phyloP scores from a whole-genome alignment of 2,797 vertebrate species.

The Channa striata region DNA sequence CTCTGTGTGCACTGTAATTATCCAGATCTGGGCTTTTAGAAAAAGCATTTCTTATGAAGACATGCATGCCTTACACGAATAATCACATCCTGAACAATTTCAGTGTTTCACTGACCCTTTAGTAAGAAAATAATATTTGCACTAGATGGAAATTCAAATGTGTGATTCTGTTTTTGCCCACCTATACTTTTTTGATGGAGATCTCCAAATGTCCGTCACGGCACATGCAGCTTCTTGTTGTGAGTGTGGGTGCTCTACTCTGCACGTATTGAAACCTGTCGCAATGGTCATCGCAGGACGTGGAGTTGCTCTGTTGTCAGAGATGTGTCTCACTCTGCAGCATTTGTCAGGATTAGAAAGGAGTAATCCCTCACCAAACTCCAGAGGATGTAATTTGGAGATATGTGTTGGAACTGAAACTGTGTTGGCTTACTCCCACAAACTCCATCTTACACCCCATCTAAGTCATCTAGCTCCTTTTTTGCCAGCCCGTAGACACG shows the following conservation, averaged over 20 bases:
- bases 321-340: constrained; percentile 77
- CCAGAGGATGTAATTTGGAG: constrained; percentile 81
- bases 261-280: constrained; percentile 63
- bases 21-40: constrained; percentile 63
- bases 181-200: constrained; percentile 5
- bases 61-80: constrained; percentile 43
- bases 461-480: constrained; percentile 63
- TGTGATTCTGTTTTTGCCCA: neutral
- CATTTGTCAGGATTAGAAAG: constrained; percentile 84
- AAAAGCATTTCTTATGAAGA: constrained; percentile 56
- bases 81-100: constrained; percentile 22
- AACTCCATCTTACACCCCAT: constrained; percentile 67
- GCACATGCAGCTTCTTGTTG: constrained; percentile 7
- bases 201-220: neutral
- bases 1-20: constrained; percentile 69
- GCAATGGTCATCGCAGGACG: constrained; percentile 67
- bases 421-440: constrained; percentile 74
- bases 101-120: constrained; percentile 45
- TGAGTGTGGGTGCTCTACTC: constrained; percentile 33
- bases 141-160: constrained; percentile 17
- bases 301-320: constrained; percentile 72
- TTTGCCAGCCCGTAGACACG: constrained; percentile 56
- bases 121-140: constrained; percentile 12
- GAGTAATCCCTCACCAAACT: constrained; percentile 82
- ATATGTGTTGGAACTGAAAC: constrained; percentile 78